phyloP scores from a whole-genome alignment of 2,113 vertebrate species.

The Amblyornis subalaris region DNA sequence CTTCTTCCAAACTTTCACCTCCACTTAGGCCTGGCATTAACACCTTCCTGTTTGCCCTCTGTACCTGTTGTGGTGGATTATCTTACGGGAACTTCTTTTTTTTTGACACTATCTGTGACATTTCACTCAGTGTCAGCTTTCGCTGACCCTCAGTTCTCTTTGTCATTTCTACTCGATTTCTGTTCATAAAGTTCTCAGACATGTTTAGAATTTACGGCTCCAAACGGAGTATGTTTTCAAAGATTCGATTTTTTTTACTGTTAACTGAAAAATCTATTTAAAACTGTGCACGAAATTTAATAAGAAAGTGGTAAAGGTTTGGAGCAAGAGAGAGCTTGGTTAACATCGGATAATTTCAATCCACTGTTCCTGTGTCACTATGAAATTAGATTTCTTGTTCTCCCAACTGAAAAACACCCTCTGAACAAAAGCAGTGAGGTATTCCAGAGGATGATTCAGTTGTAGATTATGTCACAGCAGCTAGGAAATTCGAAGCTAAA shows the following conservation, averaged over 20 bases:
- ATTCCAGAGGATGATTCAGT: not conserved
- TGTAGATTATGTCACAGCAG: not conserved
- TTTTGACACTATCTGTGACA: not conserved
- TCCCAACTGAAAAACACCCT: not conserved
- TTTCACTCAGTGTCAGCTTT: too few relatives aligned
- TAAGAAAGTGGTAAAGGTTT: not conserved
- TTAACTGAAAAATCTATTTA: not conserved
- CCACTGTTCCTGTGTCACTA: not conserved
- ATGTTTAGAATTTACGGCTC: not conserved
- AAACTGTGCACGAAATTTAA: not conserved
- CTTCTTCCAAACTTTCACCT: too few relatives aligned
- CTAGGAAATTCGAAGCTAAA: not conserved
- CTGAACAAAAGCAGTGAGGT: not conserved
- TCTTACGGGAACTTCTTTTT: not conserved
- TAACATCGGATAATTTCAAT: not conserved
- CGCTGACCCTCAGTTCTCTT: not conserved
- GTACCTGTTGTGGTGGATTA: not conserved
- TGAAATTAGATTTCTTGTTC: not conserved
- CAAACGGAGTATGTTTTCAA: not conserved
- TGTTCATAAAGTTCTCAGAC: not conserved
- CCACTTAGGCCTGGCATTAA: too few relatives aligned
- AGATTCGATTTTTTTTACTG: not conserved
- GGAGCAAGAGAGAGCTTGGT: not conserved
- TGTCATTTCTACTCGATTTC: not conserved
- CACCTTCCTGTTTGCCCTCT: too few relatives aligned